phyloP scores from a whole-genome alignment of 2,113 vertebrate genomes.

The Lampris incognitus region DNA sequence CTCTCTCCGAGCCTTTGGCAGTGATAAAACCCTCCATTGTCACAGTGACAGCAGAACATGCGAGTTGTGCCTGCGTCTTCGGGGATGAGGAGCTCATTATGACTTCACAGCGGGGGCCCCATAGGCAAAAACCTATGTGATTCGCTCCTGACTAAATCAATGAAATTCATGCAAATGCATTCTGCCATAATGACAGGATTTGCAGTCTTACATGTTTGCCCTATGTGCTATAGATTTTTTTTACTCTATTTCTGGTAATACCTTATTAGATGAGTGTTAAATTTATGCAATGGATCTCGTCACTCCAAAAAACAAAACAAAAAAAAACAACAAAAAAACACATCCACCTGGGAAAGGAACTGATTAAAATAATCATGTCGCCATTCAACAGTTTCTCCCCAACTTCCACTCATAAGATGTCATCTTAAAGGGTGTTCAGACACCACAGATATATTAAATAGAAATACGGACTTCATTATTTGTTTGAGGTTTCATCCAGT shows the following conservation, averaged over 20 bases:
- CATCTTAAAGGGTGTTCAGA: conserved; percentile 5
- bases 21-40: conserved; percentile 75
- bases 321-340: not conserved
- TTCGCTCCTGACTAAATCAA: conserved; percentile 52
- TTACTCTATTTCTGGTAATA: conserved; percentile 4
- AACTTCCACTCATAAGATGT: not conserved
- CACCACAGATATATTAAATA: not conserved
- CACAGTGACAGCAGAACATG: conserved; percentile 70
- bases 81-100: conserved; percentile 78
- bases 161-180: conserved; percentile 62
- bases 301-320: not conserved
- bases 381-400: conserved; percentile 34
- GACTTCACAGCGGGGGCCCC: conserved; percentile 68
- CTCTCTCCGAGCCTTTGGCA: conserved; percentile 42
- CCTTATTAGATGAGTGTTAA: not conserved
- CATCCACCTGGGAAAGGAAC: conserved; percentile 10
- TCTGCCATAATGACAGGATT: conserved; percentile 40
- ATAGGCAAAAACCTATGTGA: conserved; percentile 66
- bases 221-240: conserved; percentile 6
- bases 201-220: conserved; percentile 24
- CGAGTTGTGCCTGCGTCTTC: conserved; percentile 72
- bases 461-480: too few species aligned
- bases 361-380: conserved; percentile 6
- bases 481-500: not conserved
- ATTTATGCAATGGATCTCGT: not conserved